Percentiles rank a stretch among this genome's conserved stretches.
Evolutionary conservation across 2,113 vertebrate species (phyloP).

Genomic region (Erpornis zantholeuca): DNA sequence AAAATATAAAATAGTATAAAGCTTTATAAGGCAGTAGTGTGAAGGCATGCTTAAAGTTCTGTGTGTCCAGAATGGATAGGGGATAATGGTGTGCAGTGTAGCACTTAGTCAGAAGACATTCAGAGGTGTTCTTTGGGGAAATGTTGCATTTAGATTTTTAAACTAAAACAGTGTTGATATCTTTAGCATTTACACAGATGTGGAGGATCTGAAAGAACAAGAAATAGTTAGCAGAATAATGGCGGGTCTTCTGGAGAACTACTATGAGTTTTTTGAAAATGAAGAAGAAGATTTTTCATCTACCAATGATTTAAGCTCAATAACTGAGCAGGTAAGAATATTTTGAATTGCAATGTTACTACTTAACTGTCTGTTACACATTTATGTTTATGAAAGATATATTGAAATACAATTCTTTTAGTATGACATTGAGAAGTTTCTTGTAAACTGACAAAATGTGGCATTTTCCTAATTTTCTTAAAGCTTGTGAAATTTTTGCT

Average conservation of each 20-base stretch:
- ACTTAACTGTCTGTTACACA: not conserved
- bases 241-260: slow-evolving; percentile 93
- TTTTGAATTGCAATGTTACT: not conserved
- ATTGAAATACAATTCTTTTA: not conserved
- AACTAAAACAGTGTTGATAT: slow-evolving; percentile 28
- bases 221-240: slow-evolving; percentile 93
- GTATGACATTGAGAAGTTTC: not conserved
- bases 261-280: slow-evolving; percentile 93
- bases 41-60: not conserved
- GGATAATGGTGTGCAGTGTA: not conserved
- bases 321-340: slow-evolving; percentile 89
- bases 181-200: slow-evolving; percentile 85
- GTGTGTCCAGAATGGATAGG: not conserved
- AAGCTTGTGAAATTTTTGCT: not conserved
- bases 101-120: not conserved
- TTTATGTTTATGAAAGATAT: not conserved
- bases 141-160: not conserved
- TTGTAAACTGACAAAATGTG: not conserved
- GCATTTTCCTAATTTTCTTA: not conserved
- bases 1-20: not conserved
- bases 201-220: slow-evolving; percentile 92
- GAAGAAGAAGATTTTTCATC: slow-evolving; percentile 94
- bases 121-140: not conserved
- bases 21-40: not conserved
- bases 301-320: slow-evolving; percentile 94